phyloP scores from a whole-genome alignment of 2,888 invertebrate genomes.

The Tineola bisselliella region DNA sequence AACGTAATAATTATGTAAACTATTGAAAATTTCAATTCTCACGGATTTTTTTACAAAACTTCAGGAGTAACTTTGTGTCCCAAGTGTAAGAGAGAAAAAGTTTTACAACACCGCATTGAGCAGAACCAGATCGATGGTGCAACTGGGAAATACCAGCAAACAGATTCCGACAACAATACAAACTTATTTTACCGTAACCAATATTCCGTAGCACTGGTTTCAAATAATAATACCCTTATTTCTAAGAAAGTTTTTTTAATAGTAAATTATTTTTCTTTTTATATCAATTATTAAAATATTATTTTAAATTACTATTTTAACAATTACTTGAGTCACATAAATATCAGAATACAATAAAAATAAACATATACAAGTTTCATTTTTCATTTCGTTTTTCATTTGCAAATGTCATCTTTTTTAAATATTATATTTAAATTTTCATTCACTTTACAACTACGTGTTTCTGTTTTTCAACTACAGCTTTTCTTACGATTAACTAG shows the following conservation, averaged over 20 bases:
- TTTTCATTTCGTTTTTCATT: no score
- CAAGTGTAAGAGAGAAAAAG: constrained; percentile 2
- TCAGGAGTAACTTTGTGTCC: neutral
- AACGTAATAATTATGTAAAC: neutral
- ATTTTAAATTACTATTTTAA: no score
- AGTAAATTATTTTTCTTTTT: neutral
- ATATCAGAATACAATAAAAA: no score
- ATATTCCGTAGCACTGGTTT: neutral
- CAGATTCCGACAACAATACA: constrained; percentile 2
- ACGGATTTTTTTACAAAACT: neutral
- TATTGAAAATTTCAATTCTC: neutral
- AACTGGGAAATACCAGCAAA: constrained; percentile 10
- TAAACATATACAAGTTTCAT: no score
- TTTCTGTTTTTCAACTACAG: no score
- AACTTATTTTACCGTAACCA: neutral
- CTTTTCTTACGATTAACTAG: no score
- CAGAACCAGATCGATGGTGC: constrained; percentile 7
- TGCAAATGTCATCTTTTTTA: no score
- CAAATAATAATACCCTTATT: neutral
- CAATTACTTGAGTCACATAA: no score
- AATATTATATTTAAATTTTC: no score
- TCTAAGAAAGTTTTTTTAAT: neutral
- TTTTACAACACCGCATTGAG: neutral
- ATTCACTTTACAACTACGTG: no score
- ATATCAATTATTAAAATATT: no score